These are phyloP conservation scores for Drosophila eugracilis DNA, from an alignment of 1,140 invertebrate species.

Conservation along the genomic window DNA sequence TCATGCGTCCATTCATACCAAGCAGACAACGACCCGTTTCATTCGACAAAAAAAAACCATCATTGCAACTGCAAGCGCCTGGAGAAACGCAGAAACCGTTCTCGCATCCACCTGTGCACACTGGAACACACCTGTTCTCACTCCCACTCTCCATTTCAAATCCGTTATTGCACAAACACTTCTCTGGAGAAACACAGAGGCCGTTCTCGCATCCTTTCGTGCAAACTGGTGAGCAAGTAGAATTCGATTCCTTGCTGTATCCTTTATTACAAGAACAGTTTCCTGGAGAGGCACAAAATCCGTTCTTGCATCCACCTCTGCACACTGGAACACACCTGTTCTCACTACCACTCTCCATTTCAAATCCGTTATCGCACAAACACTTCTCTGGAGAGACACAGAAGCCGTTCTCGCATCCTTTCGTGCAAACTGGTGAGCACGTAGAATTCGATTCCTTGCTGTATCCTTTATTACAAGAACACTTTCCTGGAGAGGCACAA, in stretches of 20 bases:
- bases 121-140: slow-evolving; percentile 3
- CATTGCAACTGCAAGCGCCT: slow-evolving; percentile 8
- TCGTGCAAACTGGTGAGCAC: not conserved
- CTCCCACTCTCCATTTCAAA: not conserved
- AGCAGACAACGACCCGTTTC: not conserved
- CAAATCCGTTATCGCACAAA: slow-evolving; percentile 15
- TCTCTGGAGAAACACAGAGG: not conserved
- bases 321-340: slow-evolving; percentile 21
- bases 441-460: not conserved
- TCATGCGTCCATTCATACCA: not conserved
- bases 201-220: slow-evolving; percentile 22
- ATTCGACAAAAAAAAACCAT: not conserved
- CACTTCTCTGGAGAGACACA: slow-evolving; percentile 2
- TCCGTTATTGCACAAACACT: not conserved
- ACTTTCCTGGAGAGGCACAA: slow-evolving; percentile 13
- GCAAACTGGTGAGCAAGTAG: slow-evolving; percentile 20
- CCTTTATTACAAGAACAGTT: slow-evolving; percentile 22
- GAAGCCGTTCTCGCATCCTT: not conserved
- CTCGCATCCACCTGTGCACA: slow-evolving; percentile 10
- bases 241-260: not conserved
- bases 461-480: slow-evolving; percentile 10
- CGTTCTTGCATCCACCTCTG: slow-evolving; percentile 25
- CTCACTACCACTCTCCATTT: not conserved
- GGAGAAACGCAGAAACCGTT: slow-evolving; percentile 24
- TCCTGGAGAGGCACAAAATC: slow-evolving; percentile 19